These are phyloP conservation scores for Deilephila elpenor DNA, from an alignment of 2,888 invertebrate species.

Conservation along the genomic window DNA sequence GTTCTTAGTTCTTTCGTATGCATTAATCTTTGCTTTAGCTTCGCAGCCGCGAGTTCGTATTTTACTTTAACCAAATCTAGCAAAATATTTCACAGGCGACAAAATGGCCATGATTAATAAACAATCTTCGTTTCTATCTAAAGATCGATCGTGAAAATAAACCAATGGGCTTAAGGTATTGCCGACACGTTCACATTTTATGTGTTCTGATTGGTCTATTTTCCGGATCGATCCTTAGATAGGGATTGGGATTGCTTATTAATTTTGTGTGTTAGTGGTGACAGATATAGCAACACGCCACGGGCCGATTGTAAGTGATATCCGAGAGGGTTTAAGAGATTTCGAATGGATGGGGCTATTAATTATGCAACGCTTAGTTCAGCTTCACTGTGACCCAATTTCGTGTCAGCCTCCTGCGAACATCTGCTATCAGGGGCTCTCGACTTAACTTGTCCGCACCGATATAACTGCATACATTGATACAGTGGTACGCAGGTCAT, in stretches of 20 bases:
- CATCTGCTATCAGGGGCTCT: slow-evolving; percentile 53
- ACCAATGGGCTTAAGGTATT: too few relatives aligned
- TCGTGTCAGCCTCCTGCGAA: slow-evolving; percentile 49
- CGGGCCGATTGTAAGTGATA: slow-evolving; percentile 50
- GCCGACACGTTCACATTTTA: too few relatives aligned
- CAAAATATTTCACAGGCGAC: slow-evolving; percentile 15
- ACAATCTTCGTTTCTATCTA: too few relatives aligned
- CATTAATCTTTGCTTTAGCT: slow-evolving; percentile 7
- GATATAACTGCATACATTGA: slow-evolving; percentile 42
- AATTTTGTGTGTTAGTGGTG: too few relatives aligned
- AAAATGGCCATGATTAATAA: too few relatives aligned
- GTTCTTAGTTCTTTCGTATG: not conserved
- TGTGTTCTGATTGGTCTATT: too few relatives aligned
- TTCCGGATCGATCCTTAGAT: too few relatives aligned
- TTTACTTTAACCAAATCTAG: slow-evolving; percentile 4
- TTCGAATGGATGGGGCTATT: slow-evolving; percentile 61
- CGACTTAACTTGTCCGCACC: slow-evolving; percentile 47
- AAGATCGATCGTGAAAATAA: too few relatives aligned
- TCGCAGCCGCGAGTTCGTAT: not conserved
- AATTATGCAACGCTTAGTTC: slow-evolving; percentile 71
- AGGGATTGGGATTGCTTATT: too few relatives aligned
- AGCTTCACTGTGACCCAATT: slow-evolving; percentile 69
- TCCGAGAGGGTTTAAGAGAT: slow-evolving; percentile 58
- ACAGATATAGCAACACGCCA: slow-evolving; percentile 52
- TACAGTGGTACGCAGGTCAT: not conserved